These are phyloP conservation scores for Engraulis encrasicolus DNA, from an alignment of 2,113 vertebrate species.

Conservation along the genomic window DNA sequence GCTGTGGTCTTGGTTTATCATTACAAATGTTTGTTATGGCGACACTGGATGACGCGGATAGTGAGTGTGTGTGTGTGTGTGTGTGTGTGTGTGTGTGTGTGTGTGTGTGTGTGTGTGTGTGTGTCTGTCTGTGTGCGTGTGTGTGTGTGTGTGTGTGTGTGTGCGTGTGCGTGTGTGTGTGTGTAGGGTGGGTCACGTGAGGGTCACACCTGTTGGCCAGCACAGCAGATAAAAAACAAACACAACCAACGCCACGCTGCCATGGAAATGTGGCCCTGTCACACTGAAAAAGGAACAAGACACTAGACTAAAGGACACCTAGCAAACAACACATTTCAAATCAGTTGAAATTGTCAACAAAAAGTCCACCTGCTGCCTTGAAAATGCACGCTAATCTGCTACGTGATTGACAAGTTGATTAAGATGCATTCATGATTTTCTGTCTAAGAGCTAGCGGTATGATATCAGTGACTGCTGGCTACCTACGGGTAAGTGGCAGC, in stretches of 20 bases:
- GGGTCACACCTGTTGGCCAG: conserved; percentile 68
- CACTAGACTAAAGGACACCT: neutral
- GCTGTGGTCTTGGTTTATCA: neutral
- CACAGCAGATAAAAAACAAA: conserved; percentile 64
- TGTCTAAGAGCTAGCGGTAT: too few relatives aligned
- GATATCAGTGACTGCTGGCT: too few relatives aligned
- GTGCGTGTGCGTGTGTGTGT: too few relatives aligned
- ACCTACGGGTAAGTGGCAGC: too few relatives aligned
- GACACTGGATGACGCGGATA: conserved; percentile 31
- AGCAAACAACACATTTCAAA: neutral
- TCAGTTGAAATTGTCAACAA: too few relatives aligned
- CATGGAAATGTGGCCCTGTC: conserved; percentile 71
- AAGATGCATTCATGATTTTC: too few relatives aligned
- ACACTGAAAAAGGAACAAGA: conserved; percentile 23
- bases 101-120: too few relatives aligned
- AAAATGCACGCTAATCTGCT: too few relatives aligned
- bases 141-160: neutral
- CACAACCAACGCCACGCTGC: conserved; percentile 41
- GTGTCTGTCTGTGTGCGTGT: too few relatives aligned
- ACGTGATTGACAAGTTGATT: too few relatives aligned
- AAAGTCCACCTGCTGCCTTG: too few relatives aligned
- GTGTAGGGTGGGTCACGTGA: conserved; percentile 53
- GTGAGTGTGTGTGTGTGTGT: neutral
- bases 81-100: too few relatives aligned
- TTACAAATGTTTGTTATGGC: conserved; percentile 38